phyloP scores from a whole-genome alignment of 2,888 invertebrate genomes.

The Fabriciana adippe region DNA sequence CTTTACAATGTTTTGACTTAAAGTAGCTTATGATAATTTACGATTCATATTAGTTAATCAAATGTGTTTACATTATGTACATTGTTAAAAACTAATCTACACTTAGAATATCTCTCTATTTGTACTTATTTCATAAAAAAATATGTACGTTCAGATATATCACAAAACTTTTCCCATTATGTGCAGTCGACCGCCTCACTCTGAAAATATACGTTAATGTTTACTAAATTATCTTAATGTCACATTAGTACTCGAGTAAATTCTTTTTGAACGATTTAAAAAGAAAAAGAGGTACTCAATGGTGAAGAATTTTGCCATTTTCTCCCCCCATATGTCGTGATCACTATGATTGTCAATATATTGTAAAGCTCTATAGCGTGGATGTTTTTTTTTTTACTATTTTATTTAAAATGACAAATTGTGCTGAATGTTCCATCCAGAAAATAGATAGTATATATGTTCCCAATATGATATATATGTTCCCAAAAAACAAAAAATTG shows the following conservation, averaged over 20 bases:
- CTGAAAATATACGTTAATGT: slow-evolving; percentile 55
- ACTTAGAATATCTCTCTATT: slow-evolving; percentile 62
- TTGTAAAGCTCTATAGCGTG: too few species aligned
- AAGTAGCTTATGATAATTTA: slow-evolving; percentile 19
- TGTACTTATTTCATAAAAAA: slow-evolving; percentile 80
- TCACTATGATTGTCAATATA: too few species aligned
- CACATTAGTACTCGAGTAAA: neutral
- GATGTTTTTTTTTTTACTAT: neutral
- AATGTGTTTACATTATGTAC: slow-evolving; percentile 66
- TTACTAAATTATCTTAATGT: neutral
- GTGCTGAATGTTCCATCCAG: too few species aligned
- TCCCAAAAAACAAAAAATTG: too few species aligned
- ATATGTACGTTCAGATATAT: slow-evolving; percentile 78
- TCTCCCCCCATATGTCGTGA: too few species aligned
- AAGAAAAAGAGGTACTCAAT: too few species aligned
- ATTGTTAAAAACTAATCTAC: slow-evolving; percentile 55
- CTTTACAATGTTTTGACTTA: slow-evolving; percentile 30
- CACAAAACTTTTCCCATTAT: slow-evolving; percentile 66
- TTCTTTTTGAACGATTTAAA: neutral
- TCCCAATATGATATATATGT: too few species aligned
- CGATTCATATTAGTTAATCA: slow-evolving; percentile 46
- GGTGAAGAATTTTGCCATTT: too few species aligned
- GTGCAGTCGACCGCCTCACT: slow-evolving; percentile 74
- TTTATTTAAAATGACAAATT: too few species aligned
- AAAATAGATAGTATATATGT: too few species aligned